These are phyloP conservation scores for Tachysurus fulvidraco DNA, from an alignment of 2,113 vertebrate species.

Conservation along the genomic window DNA sequence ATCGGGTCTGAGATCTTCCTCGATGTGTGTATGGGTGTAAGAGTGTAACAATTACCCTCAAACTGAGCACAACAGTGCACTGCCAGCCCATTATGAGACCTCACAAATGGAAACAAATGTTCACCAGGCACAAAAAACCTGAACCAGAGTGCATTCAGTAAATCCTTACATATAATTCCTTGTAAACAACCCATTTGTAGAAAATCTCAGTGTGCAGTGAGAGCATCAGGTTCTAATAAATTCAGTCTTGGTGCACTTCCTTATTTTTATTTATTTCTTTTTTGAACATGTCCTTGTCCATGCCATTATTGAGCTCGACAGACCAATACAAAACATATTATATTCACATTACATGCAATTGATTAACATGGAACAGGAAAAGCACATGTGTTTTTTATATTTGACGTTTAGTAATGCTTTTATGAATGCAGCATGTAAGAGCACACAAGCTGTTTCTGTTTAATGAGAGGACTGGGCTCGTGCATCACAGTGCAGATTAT, in stretches of 20 bases:
- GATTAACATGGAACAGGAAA: neutral
- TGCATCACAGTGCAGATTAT: neutral
- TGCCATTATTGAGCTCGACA: neutral
- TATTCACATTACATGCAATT: neutral
- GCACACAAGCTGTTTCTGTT: neutral
- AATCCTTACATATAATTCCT: constrained; percentile 26
- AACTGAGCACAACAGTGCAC: neutral
- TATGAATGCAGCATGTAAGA: neutral
- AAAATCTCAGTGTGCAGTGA: constrained; percentile 6
- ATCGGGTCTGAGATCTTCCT: neutral
- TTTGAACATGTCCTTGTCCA: neutral
- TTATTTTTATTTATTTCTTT: too few relatives aligned
- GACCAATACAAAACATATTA: neutral
- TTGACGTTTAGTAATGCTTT: neutral
- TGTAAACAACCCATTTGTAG: constrained; percentile 23
- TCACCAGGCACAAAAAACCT: constrained; percentile 28
- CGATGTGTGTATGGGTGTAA: neutral
- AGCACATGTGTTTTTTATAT: neutral
- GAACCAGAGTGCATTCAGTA: constrained; percentile 26
- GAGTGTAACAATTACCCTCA: constrained; percentile 15
- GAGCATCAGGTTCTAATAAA: neutral
- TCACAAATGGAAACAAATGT: constrained; percentile 39
- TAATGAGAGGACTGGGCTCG: neutral
- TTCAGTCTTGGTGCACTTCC: neutral
- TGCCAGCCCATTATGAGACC: constrained; percentile 15